Evolutionary conservation across 2,888 invertebrate species (phyloP).

Genomic region (Drosophila anomalata): DNA sequence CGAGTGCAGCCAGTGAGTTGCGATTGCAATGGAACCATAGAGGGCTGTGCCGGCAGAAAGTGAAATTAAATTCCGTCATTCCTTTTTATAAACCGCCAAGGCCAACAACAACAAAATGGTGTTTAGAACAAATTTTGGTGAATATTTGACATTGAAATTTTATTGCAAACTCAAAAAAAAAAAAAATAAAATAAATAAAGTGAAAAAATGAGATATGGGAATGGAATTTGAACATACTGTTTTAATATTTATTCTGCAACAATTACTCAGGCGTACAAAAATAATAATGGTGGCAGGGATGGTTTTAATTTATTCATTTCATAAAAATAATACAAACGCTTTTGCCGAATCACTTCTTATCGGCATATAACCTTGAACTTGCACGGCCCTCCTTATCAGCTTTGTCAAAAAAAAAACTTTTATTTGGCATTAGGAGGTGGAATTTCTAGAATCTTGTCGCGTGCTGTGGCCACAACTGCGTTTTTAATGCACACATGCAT

Average conservation of each 20-base stretch:
- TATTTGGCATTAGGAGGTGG: not conserved
- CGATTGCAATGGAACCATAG: conserved; percentile 31
- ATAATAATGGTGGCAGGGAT: not conserved
- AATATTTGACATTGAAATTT: conserved; percentile 69
- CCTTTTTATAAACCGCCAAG: conserved; percentile 45
- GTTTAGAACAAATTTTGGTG: conserved; percentile 40
- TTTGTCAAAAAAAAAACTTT: conserved; percentile 1
- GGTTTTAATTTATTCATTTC: too few species aligned
- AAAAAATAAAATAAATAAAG: conserved; percentile 27
- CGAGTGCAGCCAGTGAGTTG: conserved; percentile 54
- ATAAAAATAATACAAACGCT: not conserved
- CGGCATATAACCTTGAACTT: conserved; percentile 59
- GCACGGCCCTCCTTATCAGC: conserved; percentile 47
- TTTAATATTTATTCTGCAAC: conserved; percentile 40
- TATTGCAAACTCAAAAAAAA: conserved; percentile 26
- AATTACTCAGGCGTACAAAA: not conserved
- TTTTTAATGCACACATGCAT: conserved; percentile 36
- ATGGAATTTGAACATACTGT: conserved; percentile 43
- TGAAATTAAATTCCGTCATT: conserved; percentile 65
- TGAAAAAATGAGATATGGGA: conserved; percentile 36
- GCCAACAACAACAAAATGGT: conserved; percentile 23
- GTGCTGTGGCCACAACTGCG: conserved; percentile 31
- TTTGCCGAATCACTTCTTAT: conserved; percentile 35
- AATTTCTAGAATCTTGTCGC: conserved; percentile 31
- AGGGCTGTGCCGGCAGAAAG: conserved; percentile 37